Percentiles rank a stretch among this genome's conserved stretches.
Evolutionary conservation across 2,888 invertebrate genomes (phyloP).

Genomic region (Orthosia cruda): DNA sequence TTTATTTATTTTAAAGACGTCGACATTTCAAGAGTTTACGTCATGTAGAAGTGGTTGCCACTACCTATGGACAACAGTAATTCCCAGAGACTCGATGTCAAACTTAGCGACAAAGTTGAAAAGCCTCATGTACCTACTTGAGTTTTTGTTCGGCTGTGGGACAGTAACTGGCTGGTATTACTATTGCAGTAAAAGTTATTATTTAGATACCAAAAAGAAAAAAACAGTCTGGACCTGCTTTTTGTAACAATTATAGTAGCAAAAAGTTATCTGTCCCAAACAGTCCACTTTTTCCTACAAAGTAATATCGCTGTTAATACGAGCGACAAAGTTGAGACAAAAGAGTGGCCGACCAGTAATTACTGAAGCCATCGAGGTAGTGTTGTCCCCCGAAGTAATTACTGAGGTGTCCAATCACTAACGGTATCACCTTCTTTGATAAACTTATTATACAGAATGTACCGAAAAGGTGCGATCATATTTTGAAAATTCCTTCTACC

Average conservation of each 20-base stretch:
- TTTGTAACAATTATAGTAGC: background rate
- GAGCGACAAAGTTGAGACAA: slow-evolving; percentile 46
- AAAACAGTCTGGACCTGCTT: background rate
- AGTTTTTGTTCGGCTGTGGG: background rate
- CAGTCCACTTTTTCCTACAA: slow-evolving; percentile 26
- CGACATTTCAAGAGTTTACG: too few relatives aligned
- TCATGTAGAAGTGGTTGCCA: background rate
- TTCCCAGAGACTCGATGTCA: background rate
- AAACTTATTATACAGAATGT: background rate
- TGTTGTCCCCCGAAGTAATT: slow-evolving; percentile 30
- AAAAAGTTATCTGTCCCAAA: background rate
- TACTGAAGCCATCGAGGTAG: slow-evolving; percentile 29
- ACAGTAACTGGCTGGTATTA: too few relatives aligned
- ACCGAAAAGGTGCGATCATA: too few relatives aligned
- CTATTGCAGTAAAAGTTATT: too few relatives aligned
- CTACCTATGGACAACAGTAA: too few relatives aligned
- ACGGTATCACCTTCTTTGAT: slow-evolving; percentile 20
- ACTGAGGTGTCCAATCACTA: slow-evolving; percentile 20
- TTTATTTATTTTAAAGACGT: too few relatives aligned
- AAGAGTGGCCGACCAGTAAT: slow-evolving; percentile 41
- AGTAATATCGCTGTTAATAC: slow-evolving; percentile 31
- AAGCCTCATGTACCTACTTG: background rate
- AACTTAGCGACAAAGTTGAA: slow-evolving; percentile 4
- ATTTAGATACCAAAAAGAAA: too few relatives aligned
- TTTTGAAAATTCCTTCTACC: too few relatives aligned